Evolutionary conservation across 92 coral and sea anemone species (phyloP).

Genomic region (Pocillopora grandis): DNA sequence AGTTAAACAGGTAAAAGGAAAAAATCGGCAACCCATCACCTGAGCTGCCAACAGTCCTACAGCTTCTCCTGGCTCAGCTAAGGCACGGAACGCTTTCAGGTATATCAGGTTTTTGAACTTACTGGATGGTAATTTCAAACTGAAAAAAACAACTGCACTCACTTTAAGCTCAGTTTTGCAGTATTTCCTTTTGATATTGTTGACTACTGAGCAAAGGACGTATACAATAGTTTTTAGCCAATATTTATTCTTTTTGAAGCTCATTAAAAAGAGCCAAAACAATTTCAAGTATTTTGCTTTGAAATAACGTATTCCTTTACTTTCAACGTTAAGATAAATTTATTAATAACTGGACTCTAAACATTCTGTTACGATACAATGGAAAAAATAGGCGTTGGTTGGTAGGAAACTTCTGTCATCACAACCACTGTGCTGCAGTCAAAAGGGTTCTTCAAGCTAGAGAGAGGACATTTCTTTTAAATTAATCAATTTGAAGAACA

Average conservation of each 20-base stretch:
- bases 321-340: too few relatives aligned
- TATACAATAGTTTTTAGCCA: too few relatives aligned
- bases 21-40: slow-evolving; percentile 38
- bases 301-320: too few relatives aligned
- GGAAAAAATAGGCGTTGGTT: slow-evolving; percentile 13
- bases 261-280: too few relatives aligned
- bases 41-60: slow-evolving; percentile 94
- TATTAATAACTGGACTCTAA: too few relatives aligned
- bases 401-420: slow-evolving; percentile 29
- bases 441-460: too few relatives aligned
- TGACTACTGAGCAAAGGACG: too few relatives aligned
- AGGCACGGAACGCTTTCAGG: slow-evolving; percentile 80
- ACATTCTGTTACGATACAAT: not conserved
- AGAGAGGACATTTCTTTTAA: too few relatives aligned
- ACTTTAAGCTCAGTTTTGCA: not conserved
- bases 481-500: too few relatives aligned
- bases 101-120: slow-evolving; percentile 77
- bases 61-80: slow-evolving; percentile 98
- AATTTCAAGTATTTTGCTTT: too few relatives aligned
- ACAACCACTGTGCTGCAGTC: not conserved
- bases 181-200: too few relatives aligned
- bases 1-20: not conserved
- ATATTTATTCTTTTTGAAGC: too few relatives aligned
- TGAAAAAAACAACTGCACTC: slow-evolving; percentile 15
- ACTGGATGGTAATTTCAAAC: slow-evolving; percentile 64